Evolutionary conservation across 2,888 invertebrate species (phyloP).

Genomic region (Lasioglossum villosulum): DNA sequence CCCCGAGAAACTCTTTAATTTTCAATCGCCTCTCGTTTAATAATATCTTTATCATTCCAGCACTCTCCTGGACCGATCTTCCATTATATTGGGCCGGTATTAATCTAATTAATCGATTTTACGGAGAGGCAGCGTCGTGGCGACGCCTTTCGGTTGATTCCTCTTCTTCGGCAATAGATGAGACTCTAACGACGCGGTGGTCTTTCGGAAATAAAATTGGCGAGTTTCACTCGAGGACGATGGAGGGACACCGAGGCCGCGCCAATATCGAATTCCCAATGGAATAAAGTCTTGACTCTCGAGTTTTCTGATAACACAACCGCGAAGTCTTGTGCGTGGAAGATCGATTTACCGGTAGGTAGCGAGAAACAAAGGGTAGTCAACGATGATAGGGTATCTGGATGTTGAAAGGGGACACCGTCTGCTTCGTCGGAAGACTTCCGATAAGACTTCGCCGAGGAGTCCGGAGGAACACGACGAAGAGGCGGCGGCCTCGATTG

Average conservation of each 20-base stretch:
- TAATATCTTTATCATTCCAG: constrained; percentile 51
- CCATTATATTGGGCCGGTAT: constrained; percentile 40
- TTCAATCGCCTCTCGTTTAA: constrained; percentile 49
- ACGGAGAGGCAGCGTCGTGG: background rate
- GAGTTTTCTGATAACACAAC: constrained; percentile 26
- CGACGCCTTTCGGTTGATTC: constrained; percentile 30
- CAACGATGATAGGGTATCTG: constrained; percentile 56
- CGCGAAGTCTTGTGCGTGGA: constrained; percentile 40
- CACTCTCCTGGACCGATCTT: background rate
- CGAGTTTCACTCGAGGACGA: constrained; percentile 30
- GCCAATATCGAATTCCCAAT: constrained; percentile 47
- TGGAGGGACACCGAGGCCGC: background rate
- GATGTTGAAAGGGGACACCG: constrained; percentile 54
- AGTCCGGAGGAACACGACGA: background rate
- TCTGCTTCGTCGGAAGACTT: constrained; percentile 44
- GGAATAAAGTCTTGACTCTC: constrained; percentile 36
- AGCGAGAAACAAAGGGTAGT: constrained; percentile 13
- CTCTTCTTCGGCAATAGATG: constrained; percentile 35
- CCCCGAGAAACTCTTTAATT: constrained; percentile 14
- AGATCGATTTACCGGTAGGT: constrained; percentile 29
- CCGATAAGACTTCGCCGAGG: constrained; percentile 54
- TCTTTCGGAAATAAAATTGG: constrained; percentile 63
- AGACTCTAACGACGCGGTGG: constrained; percentile 49
- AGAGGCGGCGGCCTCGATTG: constrained; percentile 49
- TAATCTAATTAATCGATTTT: constrained; percentile 63